phyloP scores from a whole-genome alignment of 2,888 invertebrate species.

The Griposia aprilina region DNA sequence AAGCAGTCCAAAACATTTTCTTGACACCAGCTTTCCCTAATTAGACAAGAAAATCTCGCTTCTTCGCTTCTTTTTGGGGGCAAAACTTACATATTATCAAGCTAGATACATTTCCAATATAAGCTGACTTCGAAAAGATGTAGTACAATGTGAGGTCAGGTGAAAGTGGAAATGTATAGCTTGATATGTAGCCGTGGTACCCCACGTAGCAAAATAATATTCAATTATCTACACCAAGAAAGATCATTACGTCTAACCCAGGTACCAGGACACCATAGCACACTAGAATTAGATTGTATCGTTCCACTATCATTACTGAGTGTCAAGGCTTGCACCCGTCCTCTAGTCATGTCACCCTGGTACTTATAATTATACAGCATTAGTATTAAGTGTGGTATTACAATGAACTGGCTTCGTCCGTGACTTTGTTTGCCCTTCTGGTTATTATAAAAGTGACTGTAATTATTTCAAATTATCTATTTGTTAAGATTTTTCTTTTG shows the following conservation, averaged over 20 bases:
- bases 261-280: conserved; percentile 43
- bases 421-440: conserved; percentile 57
- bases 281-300: conserved; percentile 60
- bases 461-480: background rate
- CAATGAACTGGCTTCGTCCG: conserved; percentile 35
- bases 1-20: background rate
- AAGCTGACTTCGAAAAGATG: too few relatives aligned
- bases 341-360: conserved; percentile 61
- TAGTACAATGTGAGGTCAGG: too few relatives aligned
- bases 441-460: conserved; percentile 10
- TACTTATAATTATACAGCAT: conserved; percentile 57
- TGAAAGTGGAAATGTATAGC: too few relatives aligned
- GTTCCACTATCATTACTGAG: conserved; percentile 61
- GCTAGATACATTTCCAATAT: too few relatives aligned
- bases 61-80: too few relatives aligned
- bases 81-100: too few relatives aligned
- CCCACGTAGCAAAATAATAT: background rate
- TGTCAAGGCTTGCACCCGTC: conserved; percentile 67
- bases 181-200: too few relatives aligned
- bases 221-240: background rate
- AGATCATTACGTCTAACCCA: conserved; percentile 4
- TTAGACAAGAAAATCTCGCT: too few relatives aligned
- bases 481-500: background rate
- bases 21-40: too few relatives aligned
- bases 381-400: conserved; percentile 32